phyloP scores from a whole-genome alignment of 2,113 vertebrate species.

The Prinia subflava region DNA sequence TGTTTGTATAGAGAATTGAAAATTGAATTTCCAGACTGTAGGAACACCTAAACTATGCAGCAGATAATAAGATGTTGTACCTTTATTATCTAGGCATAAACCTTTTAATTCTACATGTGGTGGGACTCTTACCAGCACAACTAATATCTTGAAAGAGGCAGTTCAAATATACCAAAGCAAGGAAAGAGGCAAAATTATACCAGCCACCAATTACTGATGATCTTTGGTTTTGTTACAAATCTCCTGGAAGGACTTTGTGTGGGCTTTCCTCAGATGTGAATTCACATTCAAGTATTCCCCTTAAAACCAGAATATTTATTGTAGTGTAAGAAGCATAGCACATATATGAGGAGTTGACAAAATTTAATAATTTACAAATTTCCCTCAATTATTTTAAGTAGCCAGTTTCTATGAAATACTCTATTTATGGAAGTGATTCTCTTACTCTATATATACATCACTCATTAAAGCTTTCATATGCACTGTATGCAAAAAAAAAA shows the following conservation, averaged over 20 bases:
- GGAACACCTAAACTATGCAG: not conserved
- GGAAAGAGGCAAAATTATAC: not conserved
- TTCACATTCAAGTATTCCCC: not conserved
- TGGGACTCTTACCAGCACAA: not conserved
- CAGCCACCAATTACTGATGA: not conserved
- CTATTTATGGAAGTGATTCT: not conserved
- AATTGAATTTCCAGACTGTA: not conserved
- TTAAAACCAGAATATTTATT: not conserved
- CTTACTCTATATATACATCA: not conserved
- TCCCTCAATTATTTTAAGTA: not conserved
- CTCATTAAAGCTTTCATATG: conserved; percentile 56
- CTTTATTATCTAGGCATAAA: not conserved
- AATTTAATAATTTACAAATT: not conserved
- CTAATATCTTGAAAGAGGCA: not conserved
- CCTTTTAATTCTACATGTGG: not conserved
- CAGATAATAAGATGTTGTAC: not conserved
- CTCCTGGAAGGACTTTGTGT: not conserved
- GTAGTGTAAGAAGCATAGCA: not conserved
- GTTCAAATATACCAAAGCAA: not conserved
- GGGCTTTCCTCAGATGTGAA: not conserved
- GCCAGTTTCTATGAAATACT: not conserved
- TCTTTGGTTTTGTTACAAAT: not conserved
- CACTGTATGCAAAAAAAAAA: conserved; percentile 51
- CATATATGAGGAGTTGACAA: not conserved
- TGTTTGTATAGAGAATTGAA: not conserved